Conservation (phyloP, 2,888 invertebrate genomes). For the Drosophila borealis region DNA sequence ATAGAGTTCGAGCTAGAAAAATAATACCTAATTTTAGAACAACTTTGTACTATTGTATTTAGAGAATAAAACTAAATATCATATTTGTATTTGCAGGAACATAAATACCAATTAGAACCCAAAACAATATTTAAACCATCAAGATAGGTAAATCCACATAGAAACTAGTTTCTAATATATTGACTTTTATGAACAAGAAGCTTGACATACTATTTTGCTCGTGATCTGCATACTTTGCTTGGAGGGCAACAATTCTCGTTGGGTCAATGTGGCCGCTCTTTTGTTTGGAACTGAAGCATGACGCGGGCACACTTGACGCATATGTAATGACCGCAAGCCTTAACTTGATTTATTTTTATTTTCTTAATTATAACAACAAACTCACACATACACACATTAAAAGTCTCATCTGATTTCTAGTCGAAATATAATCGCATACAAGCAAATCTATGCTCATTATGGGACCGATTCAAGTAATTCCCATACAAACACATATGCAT, state of each 20-base stretch:
- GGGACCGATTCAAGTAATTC: constrained; percentile 22
- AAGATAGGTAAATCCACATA: too few species aligned
- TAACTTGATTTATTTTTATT: constrained; percentile 32
- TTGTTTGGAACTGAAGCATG: constrained; percentile 36
- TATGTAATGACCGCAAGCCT: constrained; percentile 12
- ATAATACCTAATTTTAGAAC: too few species aligned
- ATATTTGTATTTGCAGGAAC: background rate
- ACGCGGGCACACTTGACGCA: constrained; percentile 12
- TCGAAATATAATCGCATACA: constrained; percentile 3
- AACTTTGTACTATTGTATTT: too few species aligned
- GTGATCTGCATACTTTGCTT: background rate
- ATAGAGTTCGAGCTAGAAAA: too few species aligned
- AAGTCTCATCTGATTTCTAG: constrained; percentile 23
- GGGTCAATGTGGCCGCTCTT: constrained; percentile 3
- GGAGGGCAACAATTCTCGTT: background rate
- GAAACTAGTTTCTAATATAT: background rate
- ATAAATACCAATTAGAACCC: background rate
- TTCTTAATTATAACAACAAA: constrained; percentile 14
- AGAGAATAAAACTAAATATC: background rate
- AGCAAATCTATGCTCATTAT: constrained; percentile 30
- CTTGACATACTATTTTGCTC: background rate
- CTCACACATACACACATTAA: background rate
- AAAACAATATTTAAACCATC: background rate
- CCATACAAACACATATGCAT: background rate
- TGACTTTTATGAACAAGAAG: background rate